Evolutionary conservation across 2,797 vertebrate genomes (phyloP), one percentile per base, ranked within the genome.

Genomic region (Lithobates sylvaticus): DNA sequence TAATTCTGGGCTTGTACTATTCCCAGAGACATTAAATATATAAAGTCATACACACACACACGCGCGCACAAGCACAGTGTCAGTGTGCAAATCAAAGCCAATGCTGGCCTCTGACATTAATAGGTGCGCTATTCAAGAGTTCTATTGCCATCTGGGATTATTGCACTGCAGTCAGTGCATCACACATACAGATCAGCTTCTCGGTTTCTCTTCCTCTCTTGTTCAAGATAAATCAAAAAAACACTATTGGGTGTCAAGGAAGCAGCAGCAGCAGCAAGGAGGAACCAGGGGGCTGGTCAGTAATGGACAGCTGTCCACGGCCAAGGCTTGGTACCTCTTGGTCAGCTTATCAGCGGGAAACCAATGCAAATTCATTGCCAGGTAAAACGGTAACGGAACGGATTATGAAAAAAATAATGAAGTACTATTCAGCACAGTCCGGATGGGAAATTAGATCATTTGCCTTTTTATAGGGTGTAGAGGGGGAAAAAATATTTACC

Each of bases 231-330:
- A 82, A 54, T 34, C 2, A 86, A 65, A 32, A 32, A 39, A 87
- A 87, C 76, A 84, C 76, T 80, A 34, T 75, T 87, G 18, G 86
- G 29, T 79, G 26, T 79, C n/a, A 27, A 68, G n/a, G 50, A 42
- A 84, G 75, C 73, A 84, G 81, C 81, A 84, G 75, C 73, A 84
- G 81, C 81, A 61, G 65, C 44, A 67, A 29, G n/a, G 29, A 27
- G n/a, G 54, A 73, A 7, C 23, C 12, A 13, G 64, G 5, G 5
- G 27, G 54, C 8, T 78, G n/a, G 81, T 75, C 58, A 74, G 70
- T 44, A 29, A 29, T 12, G 42, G 16, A 39, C 10, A 23, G 10
- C 4, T 2, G 44, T 69, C 12, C 69, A 15, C 29, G 21, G 21
- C 21, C 54, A 23, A 61, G 21, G 54, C 21, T 61, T 6, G 54